Percentiles rank a stretch among this genome's conserved stretches.
Evolutionary conservation across 2,113 vertebrate genomes (phyloP).

Genomic region (Syrmaticus mikado): DNA sequence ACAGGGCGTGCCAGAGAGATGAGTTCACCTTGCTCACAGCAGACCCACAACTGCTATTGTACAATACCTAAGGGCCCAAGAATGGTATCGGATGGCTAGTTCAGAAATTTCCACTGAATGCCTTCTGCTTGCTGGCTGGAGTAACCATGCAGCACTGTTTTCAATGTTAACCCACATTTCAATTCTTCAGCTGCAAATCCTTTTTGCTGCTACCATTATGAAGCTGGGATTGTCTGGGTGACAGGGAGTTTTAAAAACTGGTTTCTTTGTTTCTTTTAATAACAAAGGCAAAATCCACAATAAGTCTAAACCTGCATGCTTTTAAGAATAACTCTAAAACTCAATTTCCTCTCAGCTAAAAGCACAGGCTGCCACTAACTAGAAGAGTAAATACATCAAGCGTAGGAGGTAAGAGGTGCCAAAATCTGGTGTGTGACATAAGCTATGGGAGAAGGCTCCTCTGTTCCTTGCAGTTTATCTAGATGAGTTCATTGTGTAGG

Average conservation of each 20-base stretch:
- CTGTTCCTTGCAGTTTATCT: not conserved
- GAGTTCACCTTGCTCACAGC: slow-evolving; percentile 10
- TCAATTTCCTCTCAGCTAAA: slow-evolving; percentile 3
- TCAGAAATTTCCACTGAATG: slow-evolving; percentile 14
- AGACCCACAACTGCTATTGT: not conserved
- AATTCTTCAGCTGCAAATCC: slow-evolving; percentile 10
- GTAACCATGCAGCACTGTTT: not conserved
- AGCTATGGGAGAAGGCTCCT: not conserved
- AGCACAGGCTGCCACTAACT: not conserved
- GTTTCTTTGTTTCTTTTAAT: not conserved
- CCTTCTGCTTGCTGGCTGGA: slow-evolving; percentile 2
- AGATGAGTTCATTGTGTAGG: rapidly evolving
- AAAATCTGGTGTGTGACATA: not conserved
- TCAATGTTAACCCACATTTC: not conserved
- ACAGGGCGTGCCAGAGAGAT: not conserved
- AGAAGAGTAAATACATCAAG: not conserved
- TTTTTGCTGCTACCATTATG: slow-evolving; percentile 36
- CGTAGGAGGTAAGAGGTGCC: not conserved
- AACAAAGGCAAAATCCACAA: not conserved
- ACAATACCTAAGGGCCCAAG: not conserved
- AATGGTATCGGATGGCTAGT: slow-evolving; percentile 3
- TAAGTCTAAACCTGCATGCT: not conserved
- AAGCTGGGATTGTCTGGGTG: not conserved
- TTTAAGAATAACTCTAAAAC: slow-evolving; percentile 16
- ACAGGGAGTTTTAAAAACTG: not conserved